Evolutionary conservation across 2,797 vertebrate genomes (phyloP).

Genomic region (Sardinella longiceps): DNA sequence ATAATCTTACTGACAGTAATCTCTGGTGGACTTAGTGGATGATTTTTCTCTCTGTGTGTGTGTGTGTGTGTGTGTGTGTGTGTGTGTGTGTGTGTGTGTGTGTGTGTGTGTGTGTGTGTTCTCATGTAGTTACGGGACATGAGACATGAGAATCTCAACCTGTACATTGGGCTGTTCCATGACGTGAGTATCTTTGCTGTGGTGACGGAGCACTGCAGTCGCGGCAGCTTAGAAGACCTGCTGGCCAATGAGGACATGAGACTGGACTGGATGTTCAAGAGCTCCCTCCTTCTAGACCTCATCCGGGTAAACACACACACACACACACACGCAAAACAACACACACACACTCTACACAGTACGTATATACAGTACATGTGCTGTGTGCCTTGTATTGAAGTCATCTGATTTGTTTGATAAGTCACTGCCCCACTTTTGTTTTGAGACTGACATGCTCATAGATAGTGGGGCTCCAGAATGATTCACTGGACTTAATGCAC

Average conservation of each 20-base stretch:
- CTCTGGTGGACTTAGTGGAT: constrained; percentile 59
- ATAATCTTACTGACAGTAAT: no score
- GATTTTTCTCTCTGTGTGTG: constrained; percentile 66
- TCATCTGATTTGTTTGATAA: no score
- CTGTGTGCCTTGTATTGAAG: no score
- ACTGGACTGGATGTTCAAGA: constrained; percentile 98
- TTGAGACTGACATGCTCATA: no score
- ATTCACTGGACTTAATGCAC: no score
- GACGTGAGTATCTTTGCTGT: constrained; percentile 83
- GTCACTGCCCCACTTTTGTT: no score
- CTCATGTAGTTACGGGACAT: constrained; percentile 84
- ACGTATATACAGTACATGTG: neutral
- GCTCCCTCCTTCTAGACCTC: constrained; percentile 89
- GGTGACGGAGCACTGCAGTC: constrained; percentile 87
- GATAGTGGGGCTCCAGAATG: no score
- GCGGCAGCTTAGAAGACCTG: constrained; percentile 89
- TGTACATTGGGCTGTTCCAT: constrained; percentile 87
- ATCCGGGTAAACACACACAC: constrained; percentile 79
- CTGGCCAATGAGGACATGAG: constrained; percentile 88
- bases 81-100: neutral
- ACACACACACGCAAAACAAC: neutral
- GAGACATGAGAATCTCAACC: constrained; percentile 91
- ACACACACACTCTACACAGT: neutral
- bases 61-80: neutral
- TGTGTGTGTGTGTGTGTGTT: neutral